A percentile compares a stretch with the other conserved stretches of the same genome.
These are phyloP conservation scores for Mirounga angustirostris DNA, from an alignment of 2,113 vertebrate genomes.

Conservation along the genomic window DNA sequence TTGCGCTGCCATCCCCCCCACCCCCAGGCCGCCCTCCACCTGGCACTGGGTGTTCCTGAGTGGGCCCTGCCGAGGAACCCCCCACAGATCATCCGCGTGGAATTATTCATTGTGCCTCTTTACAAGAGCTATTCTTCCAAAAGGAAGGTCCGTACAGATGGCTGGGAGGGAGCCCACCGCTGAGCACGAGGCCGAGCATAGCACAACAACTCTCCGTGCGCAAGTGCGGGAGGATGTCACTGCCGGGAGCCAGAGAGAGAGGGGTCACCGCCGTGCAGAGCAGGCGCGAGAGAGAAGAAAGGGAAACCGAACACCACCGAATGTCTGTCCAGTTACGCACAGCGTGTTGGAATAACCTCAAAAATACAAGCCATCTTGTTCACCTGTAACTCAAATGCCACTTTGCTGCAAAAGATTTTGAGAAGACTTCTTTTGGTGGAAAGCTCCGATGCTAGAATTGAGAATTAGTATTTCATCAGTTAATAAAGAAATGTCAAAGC, in stretches of 20 bases:
- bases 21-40: not conserved
- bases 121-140: conserved; percentile 54
- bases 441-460: conserved; percentile 57
- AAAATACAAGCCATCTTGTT: conserved; percentile 79
- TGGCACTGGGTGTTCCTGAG: not conserved
- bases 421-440: conserved; percentile 72
- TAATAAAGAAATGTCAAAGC: conserved; percentile 74
- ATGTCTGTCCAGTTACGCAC: conserved; percentile 65
- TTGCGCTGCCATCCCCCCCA: not conserved
- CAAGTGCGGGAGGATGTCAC: conserved; percentile 74
- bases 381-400: conserved; percentile 79
- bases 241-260: conserved; percentile 73
- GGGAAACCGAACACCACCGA: conserved; percentile 65
- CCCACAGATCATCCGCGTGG: not conserved
- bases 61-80: not conserved
- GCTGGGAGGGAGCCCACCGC: accelerated
- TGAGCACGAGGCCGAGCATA: conserved; percentile 30
- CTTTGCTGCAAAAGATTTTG: conserved; percentile 79
- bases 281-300: conserved; percentile 75
- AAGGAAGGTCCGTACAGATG: not conserved
- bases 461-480: conserved; percentile 11
- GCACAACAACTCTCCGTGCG: conserved; percentile 53
- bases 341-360: conserved; percentile 63
- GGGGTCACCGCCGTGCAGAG: conserved; percentile 54
- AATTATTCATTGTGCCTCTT: conserved; percentile 67